Conservation (phyloP, 2,888 invertebrate genomes). For the Lobophora halterata region DNA sequence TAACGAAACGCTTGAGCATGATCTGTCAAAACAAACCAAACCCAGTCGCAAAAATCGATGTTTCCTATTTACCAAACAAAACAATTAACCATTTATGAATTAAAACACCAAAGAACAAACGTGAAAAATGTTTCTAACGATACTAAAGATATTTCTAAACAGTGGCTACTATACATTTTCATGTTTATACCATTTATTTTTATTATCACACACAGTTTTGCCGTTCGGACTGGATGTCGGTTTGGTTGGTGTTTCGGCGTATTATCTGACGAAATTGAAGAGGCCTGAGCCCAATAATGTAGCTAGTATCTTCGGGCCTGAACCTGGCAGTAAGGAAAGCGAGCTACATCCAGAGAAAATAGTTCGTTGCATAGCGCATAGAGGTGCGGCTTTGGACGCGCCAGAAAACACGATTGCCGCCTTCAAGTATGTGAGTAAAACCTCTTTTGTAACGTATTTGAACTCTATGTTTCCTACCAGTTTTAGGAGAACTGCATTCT, state of each 20-base stretch:
- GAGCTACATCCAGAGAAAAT: conserved; percentile 64
- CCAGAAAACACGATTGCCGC: conserved; percentile 90
- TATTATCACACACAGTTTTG: conserved; percentile 60
- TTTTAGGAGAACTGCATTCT: too few relatives aligned
- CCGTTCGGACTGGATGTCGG: conserved; percentile 67
- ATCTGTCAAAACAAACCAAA: too few relatives aligned
- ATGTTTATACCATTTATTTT: conserved; percentile 48
- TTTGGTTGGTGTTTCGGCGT: conserved; percentile 55
- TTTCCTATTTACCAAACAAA: conserved; percentile 64
- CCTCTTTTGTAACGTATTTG: too few relatives aligned
- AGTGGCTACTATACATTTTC: conserved; percentile 48
- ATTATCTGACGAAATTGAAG: conserved; percentile 58
- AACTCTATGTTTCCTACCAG: conserved; percentile 5
- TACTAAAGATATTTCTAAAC: conserved; percentile 45
- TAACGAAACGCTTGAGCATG: conserved; percentile 35
- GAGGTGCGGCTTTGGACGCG: conserved; percentile 88
- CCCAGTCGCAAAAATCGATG: conserved; percentile 27
- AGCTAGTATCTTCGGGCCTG: conserved; percentile 77
- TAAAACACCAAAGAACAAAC: conserved; percentile 54
- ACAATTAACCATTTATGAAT: conserved; percentile 44
- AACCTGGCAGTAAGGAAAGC: conserved; percentile 65
- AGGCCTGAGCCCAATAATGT: conserved; percentile 63
- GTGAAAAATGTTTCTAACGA: conserved; percentile 59
- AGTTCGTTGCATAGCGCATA: conserved; percentile 85
- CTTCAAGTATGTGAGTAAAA: conserved; percentile 82